Conservation (phyloP, 2,888 invertebrate species). For the Lithosia quadra region DNA sequence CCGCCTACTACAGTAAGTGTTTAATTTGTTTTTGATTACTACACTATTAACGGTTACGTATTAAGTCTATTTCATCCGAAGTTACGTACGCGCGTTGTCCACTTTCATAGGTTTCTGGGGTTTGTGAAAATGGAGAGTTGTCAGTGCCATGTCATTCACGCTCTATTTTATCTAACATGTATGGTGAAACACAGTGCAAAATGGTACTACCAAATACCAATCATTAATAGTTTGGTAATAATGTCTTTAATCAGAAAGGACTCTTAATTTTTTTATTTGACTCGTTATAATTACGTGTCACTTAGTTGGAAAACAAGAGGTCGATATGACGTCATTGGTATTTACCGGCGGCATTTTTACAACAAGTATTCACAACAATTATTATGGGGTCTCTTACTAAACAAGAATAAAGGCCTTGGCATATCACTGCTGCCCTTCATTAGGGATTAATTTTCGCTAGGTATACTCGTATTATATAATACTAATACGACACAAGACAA, state of each 20-base stretch:
- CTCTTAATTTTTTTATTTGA: not conserved
- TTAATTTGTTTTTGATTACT: not conserved
- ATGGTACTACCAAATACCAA: too few relatives aligned
- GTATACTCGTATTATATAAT: not conserved
- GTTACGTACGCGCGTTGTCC: too few relatives aligned
- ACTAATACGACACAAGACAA: not conserved
- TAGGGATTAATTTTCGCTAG: not conserved
- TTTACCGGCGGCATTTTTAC: not conserved
- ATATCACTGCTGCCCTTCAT: not conserved
- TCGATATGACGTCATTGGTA: not conserved
- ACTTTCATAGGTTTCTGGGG: too few relatives aligned
- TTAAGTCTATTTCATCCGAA: too few relatives aligned
- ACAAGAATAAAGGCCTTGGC: too few relatives aligned
- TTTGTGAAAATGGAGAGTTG: too few relatives aligned
- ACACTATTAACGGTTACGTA: not conserved
- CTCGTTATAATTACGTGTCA: not conserved
- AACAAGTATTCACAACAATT: not conserved
- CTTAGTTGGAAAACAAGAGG: not conserved
- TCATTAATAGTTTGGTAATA: not conserved
- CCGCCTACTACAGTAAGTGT: constrained; percentile 96
- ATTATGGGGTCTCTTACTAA: not conserved
- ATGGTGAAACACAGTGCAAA: not conserved
- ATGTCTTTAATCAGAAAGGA: not conserved
- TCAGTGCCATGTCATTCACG: not conserved
- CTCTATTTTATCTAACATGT: not conserved